These are phyloP conservation scores for Escarpia spicata DNA, from an alignment of 2,888 invertebrate species.

Conservation along the genomic window DNA sequence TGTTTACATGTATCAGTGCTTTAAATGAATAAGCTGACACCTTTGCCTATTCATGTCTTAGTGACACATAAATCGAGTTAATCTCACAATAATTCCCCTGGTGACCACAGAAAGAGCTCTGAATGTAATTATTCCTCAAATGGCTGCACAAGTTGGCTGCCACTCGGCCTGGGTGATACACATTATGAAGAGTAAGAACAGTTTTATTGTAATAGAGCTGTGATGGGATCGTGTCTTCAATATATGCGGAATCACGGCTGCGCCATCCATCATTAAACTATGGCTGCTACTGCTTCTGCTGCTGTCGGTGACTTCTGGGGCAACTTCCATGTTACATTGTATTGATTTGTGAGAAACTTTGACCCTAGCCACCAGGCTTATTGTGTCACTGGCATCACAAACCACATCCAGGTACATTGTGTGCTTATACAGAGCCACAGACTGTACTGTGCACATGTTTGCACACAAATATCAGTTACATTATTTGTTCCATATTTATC, in stretches of 20 bases:
- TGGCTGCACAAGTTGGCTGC: neutral
- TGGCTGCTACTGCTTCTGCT: neutral
- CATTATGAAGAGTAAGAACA: neutral
- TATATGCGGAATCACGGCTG: neutral
- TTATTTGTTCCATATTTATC: neutral
- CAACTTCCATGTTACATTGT: neutral
- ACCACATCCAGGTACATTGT: neutral
- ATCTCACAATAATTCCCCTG: neutral
- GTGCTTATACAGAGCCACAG: neutral
- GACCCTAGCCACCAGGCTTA: neutral
- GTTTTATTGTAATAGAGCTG: neutral
- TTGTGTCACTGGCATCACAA: neutral
- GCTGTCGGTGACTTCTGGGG: neutral
- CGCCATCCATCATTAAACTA: neutral
- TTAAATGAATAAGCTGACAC: neutral
- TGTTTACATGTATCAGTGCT: neutral
- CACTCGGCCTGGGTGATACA: neutral
- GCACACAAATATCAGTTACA: neutral
- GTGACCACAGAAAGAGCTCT: neutral
- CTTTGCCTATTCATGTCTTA: neutral
- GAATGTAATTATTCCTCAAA: neutral
- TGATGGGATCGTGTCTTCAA: neutral
- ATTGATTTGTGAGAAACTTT: conserved; percentile 13
- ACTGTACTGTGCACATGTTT: neutral
- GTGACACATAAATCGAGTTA: neutral